phyloP scores from a whole-genome alignment of 2,888 invertebrate species.

The Agonopterix subpropinquella region DNA sequence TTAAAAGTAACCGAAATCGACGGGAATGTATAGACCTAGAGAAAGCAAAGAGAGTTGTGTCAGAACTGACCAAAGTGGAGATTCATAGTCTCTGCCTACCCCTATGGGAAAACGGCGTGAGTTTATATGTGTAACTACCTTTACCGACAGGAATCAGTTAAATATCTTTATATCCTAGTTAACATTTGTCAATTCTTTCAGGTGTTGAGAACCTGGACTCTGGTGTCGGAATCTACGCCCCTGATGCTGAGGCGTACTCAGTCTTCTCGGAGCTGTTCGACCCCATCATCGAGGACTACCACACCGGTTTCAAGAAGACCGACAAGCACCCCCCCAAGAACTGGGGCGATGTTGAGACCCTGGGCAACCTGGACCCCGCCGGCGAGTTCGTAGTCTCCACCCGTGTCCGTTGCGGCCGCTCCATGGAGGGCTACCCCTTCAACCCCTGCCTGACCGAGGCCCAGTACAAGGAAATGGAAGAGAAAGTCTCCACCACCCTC shows the following conservation, averaged over 20 bases:
- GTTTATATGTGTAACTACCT: too few relatives aligned
- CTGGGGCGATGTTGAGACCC: conserved; percentile 93
- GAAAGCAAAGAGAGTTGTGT: too few relatives aligned
- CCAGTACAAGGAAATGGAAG: conserved; percentile 98
- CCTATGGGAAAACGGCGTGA: too few relatives aligned
- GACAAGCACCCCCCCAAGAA: conserved; percentile 96
- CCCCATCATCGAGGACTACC: conserved; percentile 98
- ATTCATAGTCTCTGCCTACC: too few relatives aligned
- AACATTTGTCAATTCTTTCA: conserved; percentile 41
- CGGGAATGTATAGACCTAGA: too few relatives aligned
- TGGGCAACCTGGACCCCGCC: conserved; percentile 94
- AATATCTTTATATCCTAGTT: too few relatives aligned
- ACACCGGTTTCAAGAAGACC: conserved; percentile 94
- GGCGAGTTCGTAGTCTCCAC: conserved; percentile 95
- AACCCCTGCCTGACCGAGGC: conserved; percentile 97
- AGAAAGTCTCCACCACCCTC: conserved; percentile 88
- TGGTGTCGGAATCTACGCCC: conserved; percentile 97
- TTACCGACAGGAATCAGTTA: too few relatives aligned
- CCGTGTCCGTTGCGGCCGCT: conserved; percentile 97
- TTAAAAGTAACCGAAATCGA: too few relatives aligned
- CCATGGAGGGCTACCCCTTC: conserved; percentile 96
- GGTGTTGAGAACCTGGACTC: conserved; percentile 97
- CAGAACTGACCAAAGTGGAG: too few relatives aligned
- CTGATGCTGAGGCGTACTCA: conserved; percentile 96
- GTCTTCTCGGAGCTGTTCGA: conserved; percentile 95